phyloP scores from a whole-genome alignment of 2,797 vertebrate species.

The Podarcis siculus region DNA sequence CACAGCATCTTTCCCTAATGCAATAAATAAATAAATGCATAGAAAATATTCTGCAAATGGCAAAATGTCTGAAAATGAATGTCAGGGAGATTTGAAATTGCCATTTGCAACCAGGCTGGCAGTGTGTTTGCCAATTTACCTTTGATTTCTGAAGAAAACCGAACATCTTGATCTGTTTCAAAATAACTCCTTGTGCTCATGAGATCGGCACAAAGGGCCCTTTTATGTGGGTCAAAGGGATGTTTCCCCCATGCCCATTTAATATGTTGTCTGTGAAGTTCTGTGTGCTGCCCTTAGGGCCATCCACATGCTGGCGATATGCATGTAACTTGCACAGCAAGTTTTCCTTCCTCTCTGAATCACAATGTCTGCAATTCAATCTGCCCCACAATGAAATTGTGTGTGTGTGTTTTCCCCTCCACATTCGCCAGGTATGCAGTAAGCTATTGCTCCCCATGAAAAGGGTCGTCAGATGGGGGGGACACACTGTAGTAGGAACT shows the following conservation, averaged over 20 bases:
- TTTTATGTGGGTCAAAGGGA: conserved; percentile 81
- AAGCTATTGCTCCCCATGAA: conserved; percentile 71
- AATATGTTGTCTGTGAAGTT: conserved; percentile 82
- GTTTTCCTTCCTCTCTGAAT: conserved; percentile 48
- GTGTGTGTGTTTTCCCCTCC: conserved; percentile 36
- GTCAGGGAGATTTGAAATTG: conserved; percentile 60
- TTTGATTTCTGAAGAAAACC: conserved; percentile 76
- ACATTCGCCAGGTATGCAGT: conserved; percentile 60
- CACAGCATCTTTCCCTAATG: conserved; percentile 63
- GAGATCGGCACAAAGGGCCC: conserved; percentile 76
- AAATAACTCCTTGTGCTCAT: conserved; percentile 76
- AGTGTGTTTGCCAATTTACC: conserved; percentile 73
- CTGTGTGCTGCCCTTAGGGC: conserved; percentile 78
- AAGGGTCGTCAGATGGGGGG: conserved; percentile 68
- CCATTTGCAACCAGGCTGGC: conserved; percentile 63
- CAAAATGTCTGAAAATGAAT: conserved; percentile 54
- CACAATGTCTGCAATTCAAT: conserved; percentile 63
- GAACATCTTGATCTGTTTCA: conserved; percentile 74
- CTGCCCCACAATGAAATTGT: conserved; percentile 65
- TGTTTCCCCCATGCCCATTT: conserved; percentile 78
- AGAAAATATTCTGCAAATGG: conserved; percentile 66
- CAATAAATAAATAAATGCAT: conserved; percentile 20
- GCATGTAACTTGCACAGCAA: conserved; percentile 78
- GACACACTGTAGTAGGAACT: conserved; percentile 75
- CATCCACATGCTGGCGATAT: conserved; percentile 71